These are phyloP conservation scores for Atrichornis clamosus DNA, from an alignment of 2,113 vertebrate genomes.

Conservation along the genomic window DNA sequence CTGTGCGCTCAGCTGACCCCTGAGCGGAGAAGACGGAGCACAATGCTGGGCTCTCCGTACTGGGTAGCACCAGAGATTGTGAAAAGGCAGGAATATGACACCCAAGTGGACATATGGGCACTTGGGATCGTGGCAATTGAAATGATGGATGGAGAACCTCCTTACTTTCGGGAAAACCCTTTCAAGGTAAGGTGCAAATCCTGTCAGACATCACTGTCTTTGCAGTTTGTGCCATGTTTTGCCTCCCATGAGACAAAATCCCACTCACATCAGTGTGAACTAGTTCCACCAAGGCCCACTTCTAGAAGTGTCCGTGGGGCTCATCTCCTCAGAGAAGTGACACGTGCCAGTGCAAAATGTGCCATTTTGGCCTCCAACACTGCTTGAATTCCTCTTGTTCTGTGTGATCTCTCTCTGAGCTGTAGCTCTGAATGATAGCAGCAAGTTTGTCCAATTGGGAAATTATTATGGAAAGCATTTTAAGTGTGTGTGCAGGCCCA, in stretches of 20 bases:
- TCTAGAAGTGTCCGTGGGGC: not conserved
- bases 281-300: not conserved
- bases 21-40: constrained; percentile 94
- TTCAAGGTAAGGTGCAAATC: constrained; percentile 83
- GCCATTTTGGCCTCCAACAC: not conserved
- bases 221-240: not conserved
- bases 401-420: not conserved
- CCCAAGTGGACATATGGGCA: constrained; percentile 98
- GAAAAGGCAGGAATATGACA: constrained; percentile 90
- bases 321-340: not conserved
- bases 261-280: not conserved
- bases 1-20: constrained; percentile 97
- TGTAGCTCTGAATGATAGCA: not conserved
- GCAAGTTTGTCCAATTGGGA: not conserved
- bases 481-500: not conserved
- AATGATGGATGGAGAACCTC: constrained; percentile 98
- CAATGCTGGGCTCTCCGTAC: constrained; percentile 95
- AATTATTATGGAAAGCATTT: not conserved
- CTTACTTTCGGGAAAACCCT: constrained; percentile 95
- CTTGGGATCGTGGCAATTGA: constrained; percentile 98
- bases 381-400: not conserved
- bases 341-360: not conserved
- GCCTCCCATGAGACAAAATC: not conserved
- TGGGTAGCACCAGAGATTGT: constrained; percentile 98
- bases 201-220: not conserved